phyloP scores from a whole-genome alignment of 2,888 invertebrate species.

The Charanyca ferruginea region DNA sequence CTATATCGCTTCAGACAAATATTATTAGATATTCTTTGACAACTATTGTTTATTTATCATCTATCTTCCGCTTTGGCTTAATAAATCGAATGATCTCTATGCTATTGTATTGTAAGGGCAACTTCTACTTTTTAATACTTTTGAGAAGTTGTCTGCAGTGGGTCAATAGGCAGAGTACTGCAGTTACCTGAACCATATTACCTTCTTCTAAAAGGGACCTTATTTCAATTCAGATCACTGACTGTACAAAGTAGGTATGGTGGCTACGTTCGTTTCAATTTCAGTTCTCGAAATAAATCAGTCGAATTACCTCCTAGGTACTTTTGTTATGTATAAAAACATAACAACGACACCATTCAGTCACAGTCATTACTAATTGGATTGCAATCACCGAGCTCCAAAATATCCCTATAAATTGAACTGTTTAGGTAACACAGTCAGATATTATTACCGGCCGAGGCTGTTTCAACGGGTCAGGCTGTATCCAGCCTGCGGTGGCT shows the following conservation, averaged over 20 bases:
- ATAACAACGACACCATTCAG: constrained; percentile 1
- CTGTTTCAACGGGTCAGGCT: constrained; percentile 10
- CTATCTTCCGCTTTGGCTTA: constrained; percentile 8
- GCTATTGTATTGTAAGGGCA: not conserved
- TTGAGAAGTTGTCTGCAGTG: not conserved
- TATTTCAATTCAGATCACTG: too few species aligned
- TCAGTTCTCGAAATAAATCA: not conserved
- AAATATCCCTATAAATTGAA: constrained; percentile 12
- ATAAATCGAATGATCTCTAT: constrained; percentile 3
- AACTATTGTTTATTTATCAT: constrained; percentile 22
- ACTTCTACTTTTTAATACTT: not conserved
- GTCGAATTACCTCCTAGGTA: too few species aligned
- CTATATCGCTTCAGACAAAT: constrained; percentile 27
- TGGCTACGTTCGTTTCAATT: too few species aligned
- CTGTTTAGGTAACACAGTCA: constrained; percentile 7
- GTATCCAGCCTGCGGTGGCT: constrained; percentile 16
- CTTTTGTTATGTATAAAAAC: not conserved
- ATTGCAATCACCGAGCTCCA: constrained; percentile 12
- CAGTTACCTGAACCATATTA: not conserved
- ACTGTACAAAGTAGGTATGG: too few species aligned
- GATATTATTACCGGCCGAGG: constrained; percentile 25
- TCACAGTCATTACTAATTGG: constrained; percentile 16
- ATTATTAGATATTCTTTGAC: constrained; percentile 19
- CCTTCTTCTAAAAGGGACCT: not conserved
- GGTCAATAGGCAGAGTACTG: not conserved